Evolutionary conservation across 2,113 vertebrate species (phyloP).

Genomic region (Gorilla gorilla): DNA sequence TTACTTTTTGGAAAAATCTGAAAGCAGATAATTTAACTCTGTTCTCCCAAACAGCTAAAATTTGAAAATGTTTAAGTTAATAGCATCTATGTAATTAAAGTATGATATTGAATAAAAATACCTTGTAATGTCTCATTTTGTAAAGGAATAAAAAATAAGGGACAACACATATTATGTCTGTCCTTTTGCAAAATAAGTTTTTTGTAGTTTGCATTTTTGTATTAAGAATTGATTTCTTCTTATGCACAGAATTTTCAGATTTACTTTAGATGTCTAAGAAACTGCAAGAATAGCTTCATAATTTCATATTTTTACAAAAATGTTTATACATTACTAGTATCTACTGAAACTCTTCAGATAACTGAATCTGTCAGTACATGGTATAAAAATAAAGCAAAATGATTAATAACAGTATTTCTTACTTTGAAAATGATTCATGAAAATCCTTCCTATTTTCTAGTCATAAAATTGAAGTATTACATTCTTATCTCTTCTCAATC

Average conservation of each 20-base stretch:
- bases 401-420: neutral
- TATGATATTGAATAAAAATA: neutral
- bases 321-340: neutral
- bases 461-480: neutral
- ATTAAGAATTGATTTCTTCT: neutral
- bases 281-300: neutral
- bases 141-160: neutral
- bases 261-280: neutral
- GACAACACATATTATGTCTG: neutral
- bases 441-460: neutral
- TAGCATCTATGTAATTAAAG: neutral
- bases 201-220: neutral
- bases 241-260: neutral
- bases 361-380: neutral
- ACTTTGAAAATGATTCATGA: neutral
- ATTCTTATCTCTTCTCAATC: neutral
- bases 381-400: neutral
- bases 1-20: neutral
- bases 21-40: neutral
- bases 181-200: neutral
- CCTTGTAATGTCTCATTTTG: neutral
- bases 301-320: neutral
- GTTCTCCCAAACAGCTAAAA: neutral
- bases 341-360: neutral
- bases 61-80: neutral